A percentile compares a stretch with the other conserved stretches of the same genome.
Conservation (phyloP, 2,113 vertebrate species). For the Tyrannus savana region DNA sequence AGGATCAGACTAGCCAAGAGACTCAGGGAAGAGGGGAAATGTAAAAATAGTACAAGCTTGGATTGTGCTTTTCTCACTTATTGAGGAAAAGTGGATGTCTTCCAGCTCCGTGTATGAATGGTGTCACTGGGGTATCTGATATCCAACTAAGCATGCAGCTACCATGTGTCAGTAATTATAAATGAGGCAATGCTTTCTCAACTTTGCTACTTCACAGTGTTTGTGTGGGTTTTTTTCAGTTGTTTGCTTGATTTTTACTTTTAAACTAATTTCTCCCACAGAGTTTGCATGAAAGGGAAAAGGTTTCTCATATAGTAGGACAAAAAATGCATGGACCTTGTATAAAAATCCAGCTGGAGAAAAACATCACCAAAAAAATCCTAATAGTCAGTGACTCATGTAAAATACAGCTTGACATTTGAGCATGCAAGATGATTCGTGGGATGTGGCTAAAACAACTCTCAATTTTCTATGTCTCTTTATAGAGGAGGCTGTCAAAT, state of each 20-base stretch:
- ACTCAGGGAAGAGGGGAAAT: neutral
- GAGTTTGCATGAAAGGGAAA: neutral
- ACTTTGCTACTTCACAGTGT: neutral
- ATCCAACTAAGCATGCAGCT: neutral
- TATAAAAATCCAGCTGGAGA: neutral
- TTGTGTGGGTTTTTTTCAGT: neutral
- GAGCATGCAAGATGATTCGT: slow-evolving; percentile 5
- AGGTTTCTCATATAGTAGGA: neutral
- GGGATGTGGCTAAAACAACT: neutral
- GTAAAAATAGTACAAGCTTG: neutral
- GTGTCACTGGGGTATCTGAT: neutral
- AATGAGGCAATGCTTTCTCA: neutral
- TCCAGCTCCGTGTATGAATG: neutral
- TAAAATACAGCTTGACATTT: slow-evolving; percentile 10
- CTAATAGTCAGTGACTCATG: neutral
- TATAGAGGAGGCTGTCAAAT: neutral
- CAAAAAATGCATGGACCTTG: neutral
- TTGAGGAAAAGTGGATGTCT: neutral
- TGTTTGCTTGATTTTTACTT: neutral
- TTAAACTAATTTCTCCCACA: neutral
- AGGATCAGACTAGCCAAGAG: neutral
- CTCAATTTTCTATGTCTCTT: neutral
- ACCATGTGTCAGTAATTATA: neutral
- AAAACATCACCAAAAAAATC: neutral
- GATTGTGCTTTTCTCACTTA: neutral